A percentile compares a stretch with the other conserved stretches of the same genome.
Evolutionary conservation across 2,113 vertebrate species (phyloP).

Genomic region (Macquaria australasica): DNA sequence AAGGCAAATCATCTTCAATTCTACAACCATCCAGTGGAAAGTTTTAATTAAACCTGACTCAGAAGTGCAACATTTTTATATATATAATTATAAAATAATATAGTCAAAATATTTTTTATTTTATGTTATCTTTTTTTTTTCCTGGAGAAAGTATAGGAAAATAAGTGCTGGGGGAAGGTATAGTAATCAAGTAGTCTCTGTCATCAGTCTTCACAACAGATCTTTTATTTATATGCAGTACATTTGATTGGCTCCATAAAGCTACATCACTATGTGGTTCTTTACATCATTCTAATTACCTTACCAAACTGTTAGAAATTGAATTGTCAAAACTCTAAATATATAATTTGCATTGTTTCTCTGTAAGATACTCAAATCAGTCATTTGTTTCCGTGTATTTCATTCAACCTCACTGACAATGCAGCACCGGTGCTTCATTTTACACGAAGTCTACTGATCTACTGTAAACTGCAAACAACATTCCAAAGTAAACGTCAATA

Average conservation of each 20-base stretch:
- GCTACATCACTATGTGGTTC: not conserved
- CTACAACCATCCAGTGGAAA: too few relatives aligned
- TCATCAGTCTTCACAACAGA: not conserved
- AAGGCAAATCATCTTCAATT: not conserved
- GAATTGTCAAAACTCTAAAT: not conserved
- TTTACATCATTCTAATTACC: not conserved
- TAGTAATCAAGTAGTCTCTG: not conserved
- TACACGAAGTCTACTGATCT: constrained; percentile 12
- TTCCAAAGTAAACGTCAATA: constrained; percentile 21
- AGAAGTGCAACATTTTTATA: too few relatives aligned
- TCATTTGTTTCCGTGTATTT: not conserved
- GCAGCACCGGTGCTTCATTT: constrained; percentile 12
- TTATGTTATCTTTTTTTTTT: not conserved
- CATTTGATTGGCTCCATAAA: not conserved
- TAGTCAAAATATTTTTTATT: not conserved
- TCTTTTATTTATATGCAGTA: not conserved
- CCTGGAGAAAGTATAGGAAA: not conserved
- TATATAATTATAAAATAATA: not conserved
- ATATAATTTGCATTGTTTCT: not conserved
- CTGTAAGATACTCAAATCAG: not conserved
- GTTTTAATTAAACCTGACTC: not conserved
- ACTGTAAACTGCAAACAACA: constrained; percentile 17
- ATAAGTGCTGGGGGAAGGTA: not conserved
- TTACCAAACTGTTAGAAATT: not conserved
- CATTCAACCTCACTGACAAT: not conserved